phyloP scores from a whole-genome alignment of 2,888 invertebrate genomes.

The Cataglyphis rosenhaueri region DNA sequence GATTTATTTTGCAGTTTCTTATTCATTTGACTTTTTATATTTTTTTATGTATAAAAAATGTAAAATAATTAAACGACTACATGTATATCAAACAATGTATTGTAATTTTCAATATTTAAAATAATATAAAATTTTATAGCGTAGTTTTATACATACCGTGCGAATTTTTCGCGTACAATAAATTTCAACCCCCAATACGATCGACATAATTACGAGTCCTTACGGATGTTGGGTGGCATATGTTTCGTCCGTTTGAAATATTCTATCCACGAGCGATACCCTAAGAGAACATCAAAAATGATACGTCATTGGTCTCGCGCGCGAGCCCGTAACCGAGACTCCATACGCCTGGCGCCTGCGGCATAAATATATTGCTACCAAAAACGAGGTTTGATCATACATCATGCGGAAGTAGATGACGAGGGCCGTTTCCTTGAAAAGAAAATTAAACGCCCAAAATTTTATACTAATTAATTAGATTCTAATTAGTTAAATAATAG shows the following conservation, averaged over 20 bases:
- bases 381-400: conserved; percentile 63
- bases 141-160: background rate
- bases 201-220: conserved; percentile 15
- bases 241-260: conserved; percentile 5
- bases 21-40: background rate
- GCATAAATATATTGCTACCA: conserved; percentile 60
- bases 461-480: background rate
- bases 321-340: conserved; percentile 42
- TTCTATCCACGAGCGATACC: conserved; percentile 11
- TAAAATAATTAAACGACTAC: background rate
- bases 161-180: background rate
- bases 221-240: conserved; percentile 9
- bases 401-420: conserved; percentile 67
- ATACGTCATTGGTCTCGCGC: conserved; percentile 45
- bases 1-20: background rate
- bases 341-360: conserved; percentile 55
- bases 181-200: background rate
- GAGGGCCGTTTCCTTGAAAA: conserved; percentile 29
- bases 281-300: conserved; percentile 9
- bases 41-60: background rate
- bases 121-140: background rate
- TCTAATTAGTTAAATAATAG: background rate
- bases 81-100: background rate
- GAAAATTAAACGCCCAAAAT: background rate
- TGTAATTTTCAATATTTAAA: background rate